Base-by-base conservation (phyloP, 2,113 vertebrate species). In the Chaetodon auriga region DNA sequence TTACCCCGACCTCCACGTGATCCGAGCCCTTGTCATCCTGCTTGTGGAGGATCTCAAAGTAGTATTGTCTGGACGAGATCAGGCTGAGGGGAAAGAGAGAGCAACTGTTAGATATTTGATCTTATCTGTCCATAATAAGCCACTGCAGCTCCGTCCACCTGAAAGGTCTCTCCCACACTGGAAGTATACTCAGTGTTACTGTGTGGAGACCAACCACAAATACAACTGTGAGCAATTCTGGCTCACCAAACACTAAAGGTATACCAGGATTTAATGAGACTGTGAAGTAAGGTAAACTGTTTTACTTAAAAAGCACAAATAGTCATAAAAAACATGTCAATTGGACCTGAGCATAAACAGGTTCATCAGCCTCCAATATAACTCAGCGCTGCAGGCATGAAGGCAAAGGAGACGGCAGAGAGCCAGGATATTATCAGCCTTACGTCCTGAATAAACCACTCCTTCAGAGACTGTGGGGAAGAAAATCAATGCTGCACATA, bases 41-140 rank as follows among this genome's bases (percentile, higher is more conserved):
- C 82, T 99, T 99, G 95, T 99, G 98, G 48, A 99, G 97, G 85
- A 99, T 94, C 95, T 99, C 98, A 0, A 99, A 99, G 96, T 98
- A 99, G 94, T 99, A 99, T 30, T 94, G 96, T 45, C 97, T 95
- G 83, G 98, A 99, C 58, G 96, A 96, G 90, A 98, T 97, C 77
- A 99, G 96, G 89, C 98, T 99, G 91, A 43, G 15, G 53, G 16
- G 21, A 70, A 35, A 69, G 16, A 85, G 14, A 90, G 21, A 87
- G 25, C n/a, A 61, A 25, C 13, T 61, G 45, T 88, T 78, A 90
- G 63, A 82, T 11, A 57, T 71, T 65, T 71, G 13, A 77, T 1
- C 3, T 15, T 45, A 55, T 25, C 18, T 66, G 43, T 36, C 25
- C 21, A 49, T 54, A 54, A 46, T 45, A 58, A 53, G 53, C 35